Base-by-base conservation (phyloP, 2,888 invertebrate species). In the Tortrix viridana region DNA sequence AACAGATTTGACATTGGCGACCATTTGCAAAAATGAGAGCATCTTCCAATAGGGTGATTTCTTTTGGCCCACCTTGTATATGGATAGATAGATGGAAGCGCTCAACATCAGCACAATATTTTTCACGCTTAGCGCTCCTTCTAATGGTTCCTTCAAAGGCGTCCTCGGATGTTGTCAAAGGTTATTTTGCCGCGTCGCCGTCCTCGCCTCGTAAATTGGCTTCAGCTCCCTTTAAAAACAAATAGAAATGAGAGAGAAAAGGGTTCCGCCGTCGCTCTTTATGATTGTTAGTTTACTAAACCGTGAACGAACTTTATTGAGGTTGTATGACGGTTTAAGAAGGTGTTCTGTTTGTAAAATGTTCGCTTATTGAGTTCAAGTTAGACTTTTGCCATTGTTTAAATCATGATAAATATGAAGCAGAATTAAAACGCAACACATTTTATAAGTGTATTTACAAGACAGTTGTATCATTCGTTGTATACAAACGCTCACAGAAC, bases 141-240 rank as follows among this genome's bases (percentile, higher is more conserved):
- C 68, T 76, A 77, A 79, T 78, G 74, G 74, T 67, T 71, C 63
- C 72, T 70, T 74, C 74, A 75, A 78, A 80, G 73, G 77, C 75
- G 71, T 74, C 71, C 74, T 69, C 63, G 71, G 71, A 73, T 64
- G 66, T 66, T 75, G 76, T 74, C 69, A 72, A 79, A 76, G 68
- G 75, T 74, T 76, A 75, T 80, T 83, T 81, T 76, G 66, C 69
- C 71, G 71, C 73, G 61, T 72, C 73, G 71, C 67, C 71, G 72
- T 70, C 71, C 73, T 66, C 71, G 66, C 70, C 63, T 67, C 71
- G 75, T 74, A 81, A 82, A 84, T 85, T 83, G 75, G 72, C 81
- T 65, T 52, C 55, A 55, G 65, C 32, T 60, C 20, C 57, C 46
- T 81, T 79, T 79, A 69, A 67, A 73, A 76, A 75, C 72, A 75